Evolutionary conservation across 1,140 invertebrate species (phyloP).

Genomic region (Paraescarpia echinospica): DNA sequence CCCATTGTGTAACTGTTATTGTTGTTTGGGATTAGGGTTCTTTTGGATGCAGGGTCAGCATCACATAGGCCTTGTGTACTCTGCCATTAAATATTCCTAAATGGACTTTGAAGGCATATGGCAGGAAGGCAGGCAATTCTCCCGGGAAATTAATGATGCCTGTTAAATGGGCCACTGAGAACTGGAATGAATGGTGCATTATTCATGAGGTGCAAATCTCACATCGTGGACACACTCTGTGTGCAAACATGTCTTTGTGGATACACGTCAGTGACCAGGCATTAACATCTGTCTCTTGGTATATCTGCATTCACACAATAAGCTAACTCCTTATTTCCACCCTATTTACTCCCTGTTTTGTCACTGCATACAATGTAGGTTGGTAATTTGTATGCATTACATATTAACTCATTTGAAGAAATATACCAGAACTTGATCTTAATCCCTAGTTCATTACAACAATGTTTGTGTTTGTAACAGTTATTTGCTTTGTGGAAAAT

Average conservation of each 20-base stretch:
- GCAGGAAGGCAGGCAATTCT: not conserved
- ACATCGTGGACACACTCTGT: not conserved
- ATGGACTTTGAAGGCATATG: not conserved
- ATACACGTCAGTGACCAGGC: not conserved
- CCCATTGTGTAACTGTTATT: not conserved
- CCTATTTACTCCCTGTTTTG: no score
- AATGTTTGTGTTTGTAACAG: no score
- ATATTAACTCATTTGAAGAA: no score
- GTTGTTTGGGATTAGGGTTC: not conserved
- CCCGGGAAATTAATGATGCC: not conserved
- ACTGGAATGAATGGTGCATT: not conserved
- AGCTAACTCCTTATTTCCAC: not conserved
- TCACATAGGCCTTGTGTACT: not conserved
- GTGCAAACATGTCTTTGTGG: not conserved
- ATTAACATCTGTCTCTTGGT: not conserved
- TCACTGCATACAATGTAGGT: not conserved
- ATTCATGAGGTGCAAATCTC: not conserved
- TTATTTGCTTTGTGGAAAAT: not conserved
- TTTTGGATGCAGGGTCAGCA: not conserved
- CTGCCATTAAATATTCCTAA: not conserved
- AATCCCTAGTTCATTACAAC: no score
- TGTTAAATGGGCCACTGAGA: not conserved
- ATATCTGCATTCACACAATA: not conserved
- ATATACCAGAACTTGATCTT: no score
- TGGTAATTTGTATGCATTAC: not conserved